Percentiles rank a stretch among this genome's conserved stretches.
Conservation (phyloP, 2,888 invertebrate species). For the Abscondita cerata region DNA sequence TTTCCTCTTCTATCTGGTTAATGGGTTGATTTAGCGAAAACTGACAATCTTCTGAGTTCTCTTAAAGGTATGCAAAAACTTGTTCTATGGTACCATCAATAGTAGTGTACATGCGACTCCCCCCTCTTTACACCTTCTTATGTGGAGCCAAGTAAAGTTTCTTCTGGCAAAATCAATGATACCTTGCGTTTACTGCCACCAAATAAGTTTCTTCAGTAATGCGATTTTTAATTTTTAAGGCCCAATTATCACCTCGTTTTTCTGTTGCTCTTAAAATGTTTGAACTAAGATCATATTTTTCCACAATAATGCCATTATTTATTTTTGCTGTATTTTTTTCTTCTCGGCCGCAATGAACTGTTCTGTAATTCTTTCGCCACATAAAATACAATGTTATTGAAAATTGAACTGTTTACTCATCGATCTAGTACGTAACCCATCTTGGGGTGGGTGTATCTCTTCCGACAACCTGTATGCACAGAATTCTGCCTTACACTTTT, state of each 20-base stretch:
- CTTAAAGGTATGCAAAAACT: conserved; percentile 19
- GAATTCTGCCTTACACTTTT: too few species aligned
- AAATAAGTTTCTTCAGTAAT: conserved; percentile 10
- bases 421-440: conserved; percentile 61
- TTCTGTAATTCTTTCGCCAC: conserved; percentile 6
- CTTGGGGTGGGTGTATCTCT: too few species aligned
- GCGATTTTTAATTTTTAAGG: conserved; percentile 13
- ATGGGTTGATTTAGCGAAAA: conserved; percentile 26
- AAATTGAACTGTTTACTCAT: conserved; percentile 62
- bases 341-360: conserved; percentile 3
- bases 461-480: too few species aligned
- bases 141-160: neutral
- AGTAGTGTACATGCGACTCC: too few species aligned
- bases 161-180: conserved; percentile 12
- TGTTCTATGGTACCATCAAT: too few species aligned
- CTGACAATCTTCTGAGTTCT: conserved; percentile 11
- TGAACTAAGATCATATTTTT: neutral
- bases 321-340: conserved; percentile 10
- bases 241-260: conserved; percentile 19
- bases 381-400: conserved; percentile 47
- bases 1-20: conserved; percentile 8
- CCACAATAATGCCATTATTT: conserved; percentile 12
- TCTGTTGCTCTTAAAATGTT: conserved; percentile 14
- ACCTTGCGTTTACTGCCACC: conserved; percentile 22
- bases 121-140: conserved; percentile 15